A percentile compares a stretch with the other conserved stretches of the same genome.
These are phyloP conservation scores for Microtus ochrogaster DNA, from an alignment of 2,113 vertebrate species.

Conservation along the genomic window DNA sequence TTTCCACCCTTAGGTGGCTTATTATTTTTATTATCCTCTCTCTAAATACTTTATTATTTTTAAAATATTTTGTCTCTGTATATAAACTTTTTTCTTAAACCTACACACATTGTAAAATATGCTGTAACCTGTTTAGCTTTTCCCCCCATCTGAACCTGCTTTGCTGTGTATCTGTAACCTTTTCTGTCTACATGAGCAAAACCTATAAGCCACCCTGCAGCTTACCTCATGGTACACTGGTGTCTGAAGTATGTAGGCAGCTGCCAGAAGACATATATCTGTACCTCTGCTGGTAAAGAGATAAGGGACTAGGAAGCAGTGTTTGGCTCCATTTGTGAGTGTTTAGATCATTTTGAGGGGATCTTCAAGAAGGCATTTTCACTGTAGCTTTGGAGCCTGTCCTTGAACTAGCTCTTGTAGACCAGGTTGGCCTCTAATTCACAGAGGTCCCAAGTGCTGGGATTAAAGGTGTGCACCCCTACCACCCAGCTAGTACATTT, in stretches of 20 bases:
- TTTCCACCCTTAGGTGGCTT: neutral
- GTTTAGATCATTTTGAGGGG: neutral
- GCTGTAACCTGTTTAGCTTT: neutral
- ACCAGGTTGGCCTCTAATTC: too few species aligned
- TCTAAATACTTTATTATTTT: neutral
- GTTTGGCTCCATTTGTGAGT: neutral
- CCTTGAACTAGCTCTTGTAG: too few species aligned
- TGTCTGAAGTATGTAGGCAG: neutral
- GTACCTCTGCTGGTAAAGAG: neutral
- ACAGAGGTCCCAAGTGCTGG: too few species aligned
- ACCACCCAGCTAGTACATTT: too few species aligned
- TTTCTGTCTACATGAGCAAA: too few species aligned
- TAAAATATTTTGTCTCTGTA: neutral
- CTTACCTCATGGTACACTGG: neutral
- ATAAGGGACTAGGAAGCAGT: neutral
- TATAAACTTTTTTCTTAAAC: neutral
- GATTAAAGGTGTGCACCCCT: too few species aligned
- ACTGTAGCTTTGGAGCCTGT: too few species aligned
- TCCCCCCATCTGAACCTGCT: too few species aligned
- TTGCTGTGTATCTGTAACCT: too few species aligned
- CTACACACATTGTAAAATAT: neutral
- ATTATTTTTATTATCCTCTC: neutral
- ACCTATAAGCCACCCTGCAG: neutral
- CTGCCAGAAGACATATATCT: neutral
- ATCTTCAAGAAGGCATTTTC: too few species aligned